phyloP scores from a whole-genome alignment of 1,140 invertebrate genomes.

The Meloidogyne floridensis region DNA sequence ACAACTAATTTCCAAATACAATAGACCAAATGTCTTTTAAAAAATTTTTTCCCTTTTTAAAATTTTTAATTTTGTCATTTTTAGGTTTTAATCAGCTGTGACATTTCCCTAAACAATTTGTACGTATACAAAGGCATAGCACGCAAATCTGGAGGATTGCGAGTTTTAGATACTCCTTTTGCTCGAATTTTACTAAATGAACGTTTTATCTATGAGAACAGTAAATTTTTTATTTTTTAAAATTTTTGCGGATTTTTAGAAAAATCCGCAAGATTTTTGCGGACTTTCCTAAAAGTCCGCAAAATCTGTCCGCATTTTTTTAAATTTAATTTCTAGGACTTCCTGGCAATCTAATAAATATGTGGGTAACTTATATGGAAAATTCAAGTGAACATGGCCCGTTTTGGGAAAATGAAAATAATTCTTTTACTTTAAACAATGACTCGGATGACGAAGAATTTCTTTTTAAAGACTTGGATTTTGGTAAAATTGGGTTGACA shows the following conservation, averaged over 20 bases:
- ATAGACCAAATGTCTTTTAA: neutral
- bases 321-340: neutral
- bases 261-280: no score
- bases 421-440: slow-evolving; percentile 5
- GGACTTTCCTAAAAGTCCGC: no score
- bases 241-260: no score
- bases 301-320: no score
- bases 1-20: no score
- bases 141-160: neutral
- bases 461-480: neutral
- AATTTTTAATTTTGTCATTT: neutral
- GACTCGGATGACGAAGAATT: neutral
- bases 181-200: slow-evolving; percentile 15
- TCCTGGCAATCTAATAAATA: slow-evolving; percentile 20
- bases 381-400: neutral
- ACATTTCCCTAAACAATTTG: slow-evolving; percentile 13
- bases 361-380: slow-evolving; percentile 19
- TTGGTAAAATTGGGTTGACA: neutral
- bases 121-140: neutral
- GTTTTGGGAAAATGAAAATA: slow-evolving; percentile 6
- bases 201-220: slow-evolving; percentile 7
- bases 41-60: neutral
- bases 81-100: slow-evolving; percentile 22
- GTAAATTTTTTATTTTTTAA: slow-evolving; percentile 4
- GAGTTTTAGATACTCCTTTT: slow-evolving; percentile 9